Evolutionary conservation across 2,888 invertebrate species (phyloP), one percentile per base, ranked within the genome.

Genomic region (Epinotia demarniana): DNA sequence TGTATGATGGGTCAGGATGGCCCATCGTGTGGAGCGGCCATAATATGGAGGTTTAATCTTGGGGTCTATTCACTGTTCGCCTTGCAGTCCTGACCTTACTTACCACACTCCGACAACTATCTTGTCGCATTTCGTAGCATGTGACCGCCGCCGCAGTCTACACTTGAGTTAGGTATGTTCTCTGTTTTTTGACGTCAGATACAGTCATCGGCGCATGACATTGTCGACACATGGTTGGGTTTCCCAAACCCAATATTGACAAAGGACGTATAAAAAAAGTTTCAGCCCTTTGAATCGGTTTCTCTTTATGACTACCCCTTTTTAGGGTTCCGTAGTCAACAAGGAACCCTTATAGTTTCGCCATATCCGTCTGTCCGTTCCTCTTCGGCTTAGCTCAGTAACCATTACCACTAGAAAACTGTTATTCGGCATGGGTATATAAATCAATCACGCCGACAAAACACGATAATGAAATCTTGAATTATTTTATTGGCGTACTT

Each of bases 101-200:
- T 66, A 66, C 19, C 43, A 43, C 23, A 18, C 19, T 33, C 33
- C 8, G 9, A 33, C 13, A 39, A 57, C 57, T 39, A 43, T 19
- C 19, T 58, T 58, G 27, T 27, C 8, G 58, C 68, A 57, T 68
- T 39, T 68, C 57, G 39, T 23, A 58, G n/a, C 39, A 68, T 43
- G 57, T 68, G 57, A 67, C 67, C 68, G 43, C 57, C 43, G 43
- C 43, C 68, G 43, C 57, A 23, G 43, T 19, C 57, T 58, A 58
- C 39, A 58, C 39, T 68, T 55, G 67, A 57, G 57, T 67, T 67
- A 57, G 57, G 57, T 67, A 43, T 43, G 58, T 58, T 58, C 6
- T 68, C 68, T 58, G 43, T 58, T 57, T 60, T 11, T 58, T 58
- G 68, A 58, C 58, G 68, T 68, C 58, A 68, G 43, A 43, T 58